A percentile compares a stretch with the other conserved stretches of the same genome.
Conservation (phyloP, 2,113 vertebrate species). For the Isichthys henryi region DNA sequence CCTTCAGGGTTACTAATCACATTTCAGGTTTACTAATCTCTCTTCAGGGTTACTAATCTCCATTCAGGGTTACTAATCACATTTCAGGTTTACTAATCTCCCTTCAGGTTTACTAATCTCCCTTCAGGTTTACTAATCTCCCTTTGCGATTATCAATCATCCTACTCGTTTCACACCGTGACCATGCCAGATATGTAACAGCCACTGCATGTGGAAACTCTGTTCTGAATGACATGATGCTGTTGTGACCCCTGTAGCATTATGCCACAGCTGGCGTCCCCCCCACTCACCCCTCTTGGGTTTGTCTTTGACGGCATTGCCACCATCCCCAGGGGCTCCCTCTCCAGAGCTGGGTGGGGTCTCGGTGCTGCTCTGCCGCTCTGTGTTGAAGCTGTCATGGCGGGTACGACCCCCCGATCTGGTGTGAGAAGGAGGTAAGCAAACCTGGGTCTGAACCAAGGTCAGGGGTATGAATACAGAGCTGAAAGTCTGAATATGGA, state of each 20-base stretch:
- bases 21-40: no score
- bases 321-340: not conserved
- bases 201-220: not conserved
- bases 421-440: not conserved
- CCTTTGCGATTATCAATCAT: not conserved
- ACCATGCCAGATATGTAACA: not conserved
- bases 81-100: no score
- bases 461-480: not conserved
- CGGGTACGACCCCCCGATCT: slow-evolving; percentile 63
- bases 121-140: not conserved
- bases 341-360: slow-evolving; percentile 43
- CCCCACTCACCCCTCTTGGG: slow-evolving; percentile 62
- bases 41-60: no score
- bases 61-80: not conserved
- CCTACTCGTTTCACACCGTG: not conserved
- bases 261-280: not conserved
- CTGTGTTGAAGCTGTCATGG: slow-evolving; percentile 71
- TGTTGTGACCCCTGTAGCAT: not conserved
- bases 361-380: slow-evolving; percentile 48
- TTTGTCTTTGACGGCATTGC: slow-evolving; percentile 37
- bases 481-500: no score
- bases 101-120: no score
- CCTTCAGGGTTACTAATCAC: not conserved
- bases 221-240: not conserved
- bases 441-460: not conserved